These are phyloP conservation scores for Staurois parvus DNA, from an alignment of 2,797 vertebrate species.

Conservation along the genomic window DNA sequence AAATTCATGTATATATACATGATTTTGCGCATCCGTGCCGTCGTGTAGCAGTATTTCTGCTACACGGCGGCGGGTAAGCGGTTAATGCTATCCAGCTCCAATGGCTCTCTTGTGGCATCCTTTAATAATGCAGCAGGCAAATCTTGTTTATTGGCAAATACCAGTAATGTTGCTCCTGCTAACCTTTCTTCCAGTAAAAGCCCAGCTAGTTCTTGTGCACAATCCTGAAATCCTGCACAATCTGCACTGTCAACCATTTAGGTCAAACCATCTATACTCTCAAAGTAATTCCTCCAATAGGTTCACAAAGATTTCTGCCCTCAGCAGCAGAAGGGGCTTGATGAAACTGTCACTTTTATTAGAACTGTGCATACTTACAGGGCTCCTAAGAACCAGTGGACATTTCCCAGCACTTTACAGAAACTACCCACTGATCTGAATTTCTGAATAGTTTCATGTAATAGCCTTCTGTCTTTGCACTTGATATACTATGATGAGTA, in stretches of 20 bases:
- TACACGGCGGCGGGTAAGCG: too few species aligned
- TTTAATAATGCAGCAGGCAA: constrained; percentile 80
- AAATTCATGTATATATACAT: too few species aligned
- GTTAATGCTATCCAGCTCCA: constrained; percentile 84
- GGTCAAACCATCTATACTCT: constrained; percentile 92
- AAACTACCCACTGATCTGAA: background rate
- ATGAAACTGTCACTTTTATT: background rate
- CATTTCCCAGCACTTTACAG: background rate
- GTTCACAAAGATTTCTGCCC: constrained; percentile 92
- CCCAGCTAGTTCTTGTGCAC: constrained; percentile 80
- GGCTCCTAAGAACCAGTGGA: background rate
- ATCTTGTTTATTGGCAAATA: constrained; percentile 90
- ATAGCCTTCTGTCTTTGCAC: background rate
- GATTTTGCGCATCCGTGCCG: too few species aligned
- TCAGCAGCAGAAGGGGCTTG: too few species aligned
- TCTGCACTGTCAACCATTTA: constrained; percentile 96
- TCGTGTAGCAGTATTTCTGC: too few species aligned
- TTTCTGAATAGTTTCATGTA: background rate
- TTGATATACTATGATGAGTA: background rate
- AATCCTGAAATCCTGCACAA: constrained; percentile 87
- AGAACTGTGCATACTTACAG: background rate
- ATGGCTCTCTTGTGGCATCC: constrained; percentile 80
- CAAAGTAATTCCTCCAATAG: constrained; percentile 96
- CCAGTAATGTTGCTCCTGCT: constrained; percentile 87
- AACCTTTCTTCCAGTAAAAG: constrained; percentile 89